Evolutionary conservation across 2,113 vertebrate species (phyloP), one percentile per base, ranked within the genome.

Genomic region (Austrofundulus limnaeus): DNA sequence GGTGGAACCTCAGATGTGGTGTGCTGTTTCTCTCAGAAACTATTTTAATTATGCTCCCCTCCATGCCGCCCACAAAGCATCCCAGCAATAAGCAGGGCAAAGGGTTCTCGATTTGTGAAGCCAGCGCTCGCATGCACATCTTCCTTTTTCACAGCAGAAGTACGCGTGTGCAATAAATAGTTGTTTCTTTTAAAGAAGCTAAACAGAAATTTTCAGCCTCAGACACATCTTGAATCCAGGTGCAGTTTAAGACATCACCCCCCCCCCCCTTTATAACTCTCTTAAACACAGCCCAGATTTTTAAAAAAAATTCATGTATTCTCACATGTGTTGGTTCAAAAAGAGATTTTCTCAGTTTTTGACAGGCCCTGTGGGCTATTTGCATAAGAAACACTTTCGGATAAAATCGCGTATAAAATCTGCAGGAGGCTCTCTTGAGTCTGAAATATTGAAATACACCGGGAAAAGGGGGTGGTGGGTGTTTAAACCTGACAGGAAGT

Each of bases 1-100:
- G 90, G 90, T 81, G 91, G 91, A 86, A 90, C 80, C 88, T 94
- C 77, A 90, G 94, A 94, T 95, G 94, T 94, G 94, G 94, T 92
- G 83, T 78, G 87, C 91, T 78, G 90, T 89, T 89, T 88, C 92
- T 92, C 91, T 90, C 92, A 94, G 91, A 92, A 94, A 94, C 91
- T 93, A 93, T 94, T 92, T 94, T 94, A 94, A 94, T 95, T 92
- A 92, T 71, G 88, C 69, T 79, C 86, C 87, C 77, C 88, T 81
- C 85, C 83, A 91, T 68, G 45, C 90, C 90, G 90, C 92, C 91
- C 92, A 93, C 92, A 91, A 90, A 93, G 91, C 89, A 84, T 86
- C 85, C 66, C 65, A 89, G 88, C 91, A 89, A 91, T 87, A 87
- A 93, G 85, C 89, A 87, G 84, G 70, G 63, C 70, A 85, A 88